A percentile compares a stretch with the other conserved stretches of the same genome.
These are phyloP conservation scores for Thelaira solivaga DNA, from an alignment of 2,888 invertebrate species.

Conservation along the genomic window DNA sequence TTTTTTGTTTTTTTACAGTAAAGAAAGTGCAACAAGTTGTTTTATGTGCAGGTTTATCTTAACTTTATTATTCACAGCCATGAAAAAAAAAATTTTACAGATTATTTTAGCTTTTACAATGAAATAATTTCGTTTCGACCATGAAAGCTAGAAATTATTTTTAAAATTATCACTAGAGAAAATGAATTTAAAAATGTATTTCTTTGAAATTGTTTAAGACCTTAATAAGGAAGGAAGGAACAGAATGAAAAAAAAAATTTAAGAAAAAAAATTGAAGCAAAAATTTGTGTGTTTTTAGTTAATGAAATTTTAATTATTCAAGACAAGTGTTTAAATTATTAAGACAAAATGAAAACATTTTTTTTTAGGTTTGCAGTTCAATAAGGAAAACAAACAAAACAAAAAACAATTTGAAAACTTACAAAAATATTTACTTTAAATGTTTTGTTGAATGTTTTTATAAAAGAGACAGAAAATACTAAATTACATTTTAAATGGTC, in stretches of 20 bases:
- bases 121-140: conserved; percentile 18
- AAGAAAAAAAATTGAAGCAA: no score
- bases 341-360: no score
- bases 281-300: no score
- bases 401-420: no score
- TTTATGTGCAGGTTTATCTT: neutral
- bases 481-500: neutral
- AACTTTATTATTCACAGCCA: conserved; percentile 33
- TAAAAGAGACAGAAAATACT: neutral
- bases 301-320: no score
- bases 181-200: neutral
- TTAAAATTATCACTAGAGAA: conserved; percentile 28
- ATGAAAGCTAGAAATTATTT: neutral
- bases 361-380: no score
- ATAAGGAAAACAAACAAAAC: no score
- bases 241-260: no score
- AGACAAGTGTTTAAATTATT: no score
- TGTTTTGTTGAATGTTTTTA: no score
- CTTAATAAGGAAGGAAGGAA: no score
- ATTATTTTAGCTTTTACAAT: neutral
- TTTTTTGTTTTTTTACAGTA: neutral
- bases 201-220: neutral
- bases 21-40: conserved; percentile 13
- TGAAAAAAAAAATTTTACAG: conserved; percentile 17
- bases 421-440: no score